Conservation (phyloP, 2,888 invertebrate species). For the Archips xylosteana region DNA sequence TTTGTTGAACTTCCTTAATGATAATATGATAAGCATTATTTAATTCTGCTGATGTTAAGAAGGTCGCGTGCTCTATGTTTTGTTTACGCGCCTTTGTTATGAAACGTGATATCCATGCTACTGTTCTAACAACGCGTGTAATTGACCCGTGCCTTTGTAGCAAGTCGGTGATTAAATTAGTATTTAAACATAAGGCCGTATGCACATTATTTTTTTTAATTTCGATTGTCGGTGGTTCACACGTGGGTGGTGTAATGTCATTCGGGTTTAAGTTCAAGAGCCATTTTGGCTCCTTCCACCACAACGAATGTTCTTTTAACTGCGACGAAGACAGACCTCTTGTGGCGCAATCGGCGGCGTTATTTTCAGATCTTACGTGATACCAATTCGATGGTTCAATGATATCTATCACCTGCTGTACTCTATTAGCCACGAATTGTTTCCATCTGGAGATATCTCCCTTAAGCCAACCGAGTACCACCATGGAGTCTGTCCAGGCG, state of each 20-base stretch:
- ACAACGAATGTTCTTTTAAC: slow-evolving; percentile 38
- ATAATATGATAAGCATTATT: not conserved
- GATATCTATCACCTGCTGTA: no score
- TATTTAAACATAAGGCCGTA: not conserved
- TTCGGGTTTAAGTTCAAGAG: slow-evolving; percentile 17
- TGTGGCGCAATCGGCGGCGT: no score
- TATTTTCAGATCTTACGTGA: no score
- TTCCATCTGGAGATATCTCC: no score
- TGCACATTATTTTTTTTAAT: slow-evolving; percentile 22
- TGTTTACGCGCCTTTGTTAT: not conserved
- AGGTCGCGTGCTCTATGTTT: not conserved
- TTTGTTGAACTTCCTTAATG: no score
- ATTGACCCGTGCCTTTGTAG: slow-evolving; percentile 37
- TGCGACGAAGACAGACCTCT: slow-evolving; percentile 17
- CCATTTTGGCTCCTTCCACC: slow-evolving; percentile 46
- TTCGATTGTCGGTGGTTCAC: slow-evolving; percentile 8
- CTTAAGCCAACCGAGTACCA: no score
- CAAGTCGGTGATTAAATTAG: slow-evolving; percentile 17
- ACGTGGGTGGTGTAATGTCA: slow-evolving; percentile 21
- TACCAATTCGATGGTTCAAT: no score
- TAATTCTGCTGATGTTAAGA: not conserved
- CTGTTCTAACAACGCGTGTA: slow-evolving; percentile 18
- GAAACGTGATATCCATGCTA: slow-evolving; percentile 37
- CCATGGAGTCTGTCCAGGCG: no score
- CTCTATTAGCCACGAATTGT: no score